Conservation (phyloP, 1,140 invertebrate genomes). For the Anadara kagoshimensis region DNA sequence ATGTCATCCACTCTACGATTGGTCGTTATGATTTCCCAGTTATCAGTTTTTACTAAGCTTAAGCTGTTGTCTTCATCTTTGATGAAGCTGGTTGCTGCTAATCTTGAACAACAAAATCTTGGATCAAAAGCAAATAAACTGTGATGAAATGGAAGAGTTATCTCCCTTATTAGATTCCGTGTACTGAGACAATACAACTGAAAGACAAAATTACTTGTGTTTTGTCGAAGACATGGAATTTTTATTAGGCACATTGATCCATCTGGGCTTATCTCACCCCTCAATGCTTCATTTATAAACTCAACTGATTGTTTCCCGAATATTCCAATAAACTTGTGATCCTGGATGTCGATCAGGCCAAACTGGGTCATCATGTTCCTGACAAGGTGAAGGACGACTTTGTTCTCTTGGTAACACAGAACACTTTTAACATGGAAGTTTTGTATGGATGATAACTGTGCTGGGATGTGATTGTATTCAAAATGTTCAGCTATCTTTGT, state of each 20-base stretch:
- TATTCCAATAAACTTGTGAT: slow-evolving; percentile 71
- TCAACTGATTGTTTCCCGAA: slow-evolving; percentile 70
- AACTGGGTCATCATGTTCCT: slow-evolving; percentile 72
- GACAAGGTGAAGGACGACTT: slow-evolving; percentile 69
- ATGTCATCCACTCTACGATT: slow-evolving; percentile 67
- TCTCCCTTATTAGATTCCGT: slow-evolving; percentile 60
- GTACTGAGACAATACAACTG: slow-evolving; percentile 66
- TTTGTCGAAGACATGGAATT: slow-evolving; percentile 58
- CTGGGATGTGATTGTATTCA: slow-evolving; percentile 74
- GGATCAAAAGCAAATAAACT: slow-evolving; percentile 72
- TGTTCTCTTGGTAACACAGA: slow-evolving; percentile 67
- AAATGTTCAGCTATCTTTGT: slow-evolving; percentile 74
- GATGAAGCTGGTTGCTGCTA: slow-evolving; percentile 70
- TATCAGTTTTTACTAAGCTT: slow-evolving; percentile 58
- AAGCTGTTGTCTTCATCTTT: slow-evolving; percentile 66
- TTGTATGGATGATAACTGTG: slow-evolving; percentile 72
- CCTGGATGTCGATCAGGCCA: slow-evolving; percentile 67
- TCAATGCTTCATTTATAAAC: slow-evolving; percentile 70
- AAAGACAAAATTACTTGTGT: slow-evolving; percentile 59
- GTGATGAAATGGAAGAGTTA: slow-evolving; percentile 58
- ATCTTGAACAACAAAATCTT: slow-evolving; percentile 64
- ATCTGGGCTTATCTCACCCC: slow-evolving; percentile 72
- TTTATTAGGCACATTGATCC: slow-evolving; percentile 68
- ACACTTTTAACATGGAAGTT: slow-evolving; percentile 73
- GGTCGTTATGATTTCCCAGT: slow-evolving; percentile 63